Conservation (phyloP, 30 jellyfish, hydroid and myxozoan genomes). For the Sanderia malayensis region DNA sequence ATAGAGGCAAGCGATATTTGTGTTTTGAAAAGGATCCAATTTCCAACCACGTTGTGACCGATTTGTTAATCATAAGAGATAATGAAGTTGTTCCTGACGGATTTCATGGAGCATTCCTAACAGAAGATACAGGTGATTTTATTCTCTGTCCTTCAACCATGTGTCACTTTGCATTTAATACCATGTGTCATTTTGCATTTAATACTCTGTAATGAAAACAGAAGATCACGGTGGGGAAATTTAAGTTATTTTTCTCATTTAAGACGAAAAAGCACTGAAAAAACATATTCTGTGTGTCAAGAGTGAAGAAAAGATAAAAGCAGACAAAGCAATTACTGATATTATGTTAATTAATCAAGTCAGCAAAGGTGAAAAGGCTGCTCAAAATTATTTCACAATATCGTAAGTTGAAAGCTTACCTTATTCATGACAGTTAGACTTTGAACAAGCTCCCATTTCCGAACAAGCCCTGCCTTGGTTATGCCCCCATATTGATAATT, state of each 20-base stretch:
- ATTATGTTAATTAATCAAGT: slow-evolving; percentile 50
- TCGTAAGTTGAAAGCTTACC: slow-evolving; percentile 44
- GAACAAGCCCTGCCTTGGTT: neutral
- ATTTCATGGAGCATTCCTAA: slow-evolving; percentile 63
- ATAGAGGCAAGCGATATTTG: slow-evolving; percentile 73
- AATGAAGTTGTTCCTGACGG: slow-evolving; percentile 87
- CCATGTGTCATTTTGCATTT: too few relatives aligned
- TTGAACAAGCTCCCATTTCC: neutral
- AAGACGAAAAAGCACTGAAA: slow-evolving; percentile 77
- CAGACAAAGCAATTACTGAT: slow-evolving; percentile 76
- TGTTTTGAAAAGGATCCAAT: slow-evolving; percentile 65
- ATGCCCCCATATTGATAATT: neutral
- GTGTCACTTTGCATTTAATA: too few relatives aligned
- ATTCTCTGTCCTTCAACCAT: too few relatives aligned
- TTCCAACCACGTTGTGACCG: slow-evolving; percentile 74
- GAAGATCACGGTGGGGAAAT: too few relatives aligned
- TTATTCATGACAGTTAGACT: neutral
- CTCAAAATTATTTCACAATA: slow-evolving; percentile 57
- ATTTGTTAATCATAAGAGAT: slow-evolving; percentile 66
- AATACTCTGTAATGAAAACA: too few relatives aligned
- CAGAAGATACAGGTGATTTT: slow-evolving; percentile 77
- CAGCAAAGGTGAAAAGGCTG: slow-evolving; percentile 79
- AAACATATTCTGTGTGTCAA: slow-evolving; percentile 73
- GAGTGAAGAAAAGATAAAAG: slow-evolving; percentile 44
- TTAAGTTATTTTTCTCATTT: slow-evolving; percentile 1